Conservation (phyloP, 2,888 invertebrate species). For the Rotaria sp. region DNA sequence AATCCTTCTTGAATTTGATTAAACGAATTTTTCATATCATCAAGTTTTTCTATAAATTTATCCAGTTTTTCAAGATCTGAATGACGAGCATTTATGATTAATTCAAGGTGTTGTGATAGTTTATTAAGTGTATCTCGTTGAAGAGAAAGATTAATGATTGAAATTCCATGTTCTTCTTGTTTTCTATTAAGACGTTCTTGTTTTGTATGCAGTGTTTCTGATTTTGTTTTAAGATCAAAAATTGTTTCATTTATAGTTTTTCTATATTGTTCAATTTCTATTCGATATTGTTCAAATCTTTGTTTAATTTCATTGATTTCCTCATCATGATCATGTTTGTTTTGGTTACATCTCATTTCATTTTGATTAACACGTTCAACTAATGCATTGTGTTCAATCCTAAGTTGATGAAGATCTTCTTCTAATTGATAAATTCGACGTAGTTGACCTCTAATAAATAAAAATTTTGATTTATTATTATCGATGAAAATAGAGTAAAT, state of each 20-base stretch:
- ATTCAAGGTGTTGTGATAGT: neutral
- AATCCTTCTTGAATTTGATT: neutral
- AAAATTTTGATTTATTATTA: neutral
- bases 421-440: neutral
- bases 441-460: neutral
- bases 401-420: neutral
- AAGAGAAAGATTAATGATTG: neutral
- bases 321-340: neutral
- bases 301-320: neutral
- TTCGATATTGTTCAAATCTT: neutral
- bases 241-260: neutral
- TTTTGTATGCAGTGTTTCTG: neutral
- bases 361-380: neutral
- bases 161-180: neutral
- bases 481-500: too few species aligned
- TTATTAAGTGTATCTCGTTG: neutral
- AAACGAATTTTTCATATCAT: neutral
- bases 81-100: neutral
- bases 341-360: neutral
- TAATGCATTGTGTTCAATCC: neutral
- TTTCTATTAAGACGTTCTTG: neutral
- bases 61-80: neutral
- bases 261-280: neutral
- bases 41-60: neutral
- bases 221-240: neutral